Evolutionary conservation across 2,113 vertebrate species (phyloP), one percentile per base, ranked within the genome.

Genomic region (Lophotis ruficrista): DNA sequence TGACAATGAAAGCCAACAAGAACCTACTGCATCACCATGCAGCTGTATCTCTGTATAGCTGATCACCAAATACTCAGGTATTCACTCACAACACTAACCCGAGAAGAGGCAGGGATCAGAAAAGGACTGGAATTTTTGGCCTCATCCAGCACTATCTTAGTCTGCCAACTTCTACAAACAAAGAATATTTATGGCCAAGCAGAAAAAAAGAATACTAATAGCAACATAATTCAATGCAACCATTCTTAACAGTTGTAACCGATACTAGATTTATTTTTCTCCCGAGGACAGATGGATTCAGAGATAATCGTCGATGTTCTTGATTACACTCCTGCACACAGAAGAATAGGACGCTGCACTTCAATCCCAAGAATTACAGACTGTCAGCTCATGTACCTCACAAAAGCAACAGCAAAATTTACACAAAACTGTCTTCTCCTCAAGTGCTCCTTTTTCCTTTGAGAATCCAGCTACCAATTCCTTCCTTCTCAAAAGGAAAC

Each of bases 261-360:
- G 61, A 38, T 17, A 50, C 47, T 41, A 92, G 62, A 50, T 28
- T 60, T 37, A 43, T 28, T 35, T 4, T 4, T 1, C 0, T 4
- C 86, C 48, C 27, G n/a, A 35, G 80, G 80, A 93, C 89, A 89
- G 89, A 89, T 48, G 71, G 95, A 68, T 93, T 48, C 87, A 89
- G 83, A 47, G 21, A 33, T 38, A 54, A 68, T 27, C 6, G 7
- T 9, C 62, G 50, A 47, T 23, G 38, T 75, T 86, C 92, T 93
- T 95, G 87, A 88, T 75, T 27, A 50, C 15, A 18, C 18, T 65
- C 17, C n/a, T 51, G 28, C 25, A 66, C 47, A 83, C 64, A 58
- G 58, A 89, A 69, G 69, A 38, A 48, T 1, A 35, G 57, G 87
- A 90, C 15, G 37, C 71, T 73, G 83, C 47, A 37, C 68, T 73